Conservation (phyloP, 2,113 vertebrate genomes). For the Barnardius zonarius region DNA sequence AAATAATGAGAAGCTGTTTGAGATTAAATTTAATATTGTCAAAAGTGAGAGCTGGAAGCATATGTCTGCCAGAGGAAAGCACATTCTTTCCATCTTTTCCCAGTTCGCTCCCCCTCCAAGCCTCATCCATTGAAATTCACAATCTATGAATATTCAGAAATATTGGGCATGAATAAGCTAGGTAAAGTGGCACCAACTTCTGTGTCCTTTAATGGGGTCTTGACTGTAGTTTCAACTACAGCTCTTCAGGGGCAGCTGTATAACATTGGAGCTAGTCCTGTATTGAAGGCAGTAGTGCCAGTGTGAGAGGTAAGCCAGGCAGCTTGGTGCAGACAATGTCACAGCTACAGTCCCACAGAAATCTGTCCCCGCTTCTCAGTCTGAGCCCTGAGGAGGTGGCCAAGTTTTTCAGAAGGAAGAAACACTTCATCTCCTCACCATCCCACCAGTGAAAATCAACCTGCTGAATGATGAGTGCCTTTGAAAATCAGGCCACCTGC, state of each 20-base stretch:
- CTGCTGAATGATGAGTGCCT: not conserved
- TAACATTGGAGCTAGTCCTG: not conserved
- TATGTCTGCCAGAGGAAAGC: not conserved
- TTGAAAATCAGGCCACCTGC: not conserved
- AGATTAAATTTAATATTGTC: not conserved
- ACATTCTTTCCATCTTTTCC: not conserved
- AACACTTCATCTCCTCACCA: not conserved
- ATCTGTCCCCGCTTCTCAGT: not conserved
- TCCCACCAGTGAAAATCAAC: not conserved
- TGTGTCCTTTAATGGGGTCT: not conserved
- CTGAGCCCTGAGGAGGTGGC: not conserved
- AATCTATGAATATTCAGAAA: not conserved
- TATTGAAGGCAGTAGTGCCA: not conserved
- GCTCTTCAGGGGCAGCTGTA: not conserved
- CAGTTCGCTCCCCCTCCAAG: not conserved
- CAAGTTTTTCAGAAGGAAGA: not conserved
- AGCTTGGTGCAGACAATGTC: not conserved
- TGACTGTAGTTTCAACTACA: not conserved
- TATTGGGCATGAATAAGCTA: not conserved
- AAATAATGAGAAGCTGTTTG: not conserved
- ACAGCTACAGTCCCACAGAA: not conserved
- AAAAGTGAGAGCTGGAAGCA: not conserved
- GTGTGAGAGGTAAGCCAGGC: not conserved
- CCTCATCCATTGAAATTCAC: not conserved
- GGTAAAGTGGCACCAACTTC: not conserved